Conservation (phyloP, 2,113 vertebrate species). For the Protomyctophum bolini region DNA sequence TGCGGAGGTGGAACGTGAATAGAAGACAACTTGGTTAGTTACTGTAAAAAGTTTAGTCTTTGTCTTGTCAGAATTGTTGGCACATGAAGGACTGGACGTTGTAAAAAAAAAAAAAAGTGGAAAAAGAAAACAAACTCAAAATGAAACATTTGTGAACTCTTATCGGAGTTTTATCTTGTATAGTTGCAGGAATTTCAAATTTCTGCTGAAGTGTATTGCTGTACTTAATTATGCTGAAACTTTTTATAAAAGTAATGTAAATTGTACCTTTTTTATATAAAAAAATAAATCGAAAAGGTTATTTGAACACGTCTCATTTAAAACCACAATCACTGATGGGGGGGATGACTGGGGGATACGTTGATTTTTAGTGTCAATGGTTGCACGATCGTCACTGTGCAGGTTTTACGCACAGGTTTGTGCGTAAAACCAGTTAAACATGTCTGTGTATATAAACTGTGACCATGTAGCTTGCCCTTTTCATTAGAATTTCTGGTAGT, state of each 20-base stretch:
- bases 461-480: too few species aligned
- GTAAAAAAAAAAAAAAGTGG: slow-evolving; percentile 63
- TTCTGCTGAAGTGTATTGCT: slow-evolving; percentile 98
- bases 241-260: slow-evolving; percentile 99
- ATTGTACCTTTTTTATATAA: slow-evolving; percentile 97
- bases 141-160: slow-evolving; percentile 91
- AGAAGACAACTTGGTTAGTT: slow-evolving; percentile 89
- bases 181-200: slow-evolving; percentile 92
- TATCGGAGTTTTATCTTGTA: slow-evolving; percentile 92
- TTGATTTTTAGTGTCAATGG: too few species aligned
- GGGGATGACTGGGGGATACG: too few species aligned
- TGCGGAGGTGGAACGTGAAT: slow-evolving; percentile 93
- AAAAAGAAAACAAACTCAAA: slow-evolving; percentile 76
- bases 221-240: slow-evolving; percentile 99
- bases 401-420: slow-evolving; percentile 6
- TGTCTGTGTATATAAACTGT: too few species aligned
- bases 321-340: background rate
- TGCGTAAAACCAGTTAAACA: too few species aligned
- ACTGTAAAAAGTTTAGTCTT: slow-evolving; percentile 87
- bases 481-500: background rate
- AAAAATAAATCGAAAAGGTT: slow-evolving; percentile 95
- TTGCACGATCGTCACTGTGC: background rate
- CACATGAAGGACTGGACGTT: slow-evolving; percentile 91
- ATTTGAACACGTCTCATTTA: slow-evolving; percentile 78
- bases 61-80: slow-evolving; percentile 88